Conservation (phyloP, 2,113 vertebrate genomes). For the Elaphurus davidianus region DNA sequence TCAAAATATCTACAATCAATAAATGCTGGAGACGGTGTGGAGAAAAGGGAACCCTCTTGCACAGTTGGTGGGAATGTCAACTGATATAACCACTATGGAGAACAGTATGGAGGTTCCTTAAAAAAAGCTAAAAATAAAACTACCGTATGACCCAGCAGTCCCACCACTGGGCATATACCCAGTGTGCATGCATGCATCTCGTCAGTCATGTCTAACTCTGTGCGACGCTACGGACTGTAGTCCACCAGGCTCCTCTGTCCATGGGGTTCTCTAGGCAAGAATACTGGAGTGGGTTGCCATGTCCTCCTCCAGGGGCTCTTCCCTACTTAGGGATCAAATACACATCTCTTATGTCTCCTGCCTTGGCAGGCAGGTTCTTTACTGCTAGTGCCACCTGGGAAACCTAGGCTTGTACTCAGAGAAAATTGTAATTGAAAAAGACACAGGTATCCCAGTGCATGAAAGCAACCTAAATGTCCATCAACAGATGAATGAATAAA, state of each 20-base stretch:
- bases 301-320: neutral
- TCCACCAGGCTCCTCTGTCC: neutral
- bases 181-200: rapidly evolving
- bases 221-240: rapidly evolving
- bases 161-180: neutral
- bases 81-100: neutral
- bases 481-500: neutral
- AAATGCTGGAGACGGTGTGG: neutral
- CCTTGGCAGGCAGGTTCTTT: neutral
- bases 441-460: neutral
- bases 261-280: neutral
- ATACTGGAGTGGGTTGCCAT: neutral
- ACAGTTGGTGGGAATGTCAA: neutral
- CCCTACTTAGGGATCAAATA: neutral
- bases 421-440: neutral
- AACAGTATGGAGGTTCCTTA: neutral
- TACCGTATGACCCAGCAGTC: neutral
- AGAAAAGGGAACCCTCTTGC: neutral
- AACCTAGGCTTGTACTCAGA: neutral
- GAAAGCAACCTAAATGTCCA: neutral
- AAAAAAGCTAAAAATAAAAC: neutral
- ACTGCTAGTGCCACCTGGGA: neutral
- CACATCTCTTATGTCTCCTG: neutral
- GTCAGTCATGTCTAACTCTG: neutral
- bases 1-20: neutral